A percentile compares a stretch with the other conserved stretches of the same genome.
These are phyloP conservation scores for Drosophila ezoana DNA, from an alignment of 2,888 invertebrate species.

Conservation along the genomic window DNA sequence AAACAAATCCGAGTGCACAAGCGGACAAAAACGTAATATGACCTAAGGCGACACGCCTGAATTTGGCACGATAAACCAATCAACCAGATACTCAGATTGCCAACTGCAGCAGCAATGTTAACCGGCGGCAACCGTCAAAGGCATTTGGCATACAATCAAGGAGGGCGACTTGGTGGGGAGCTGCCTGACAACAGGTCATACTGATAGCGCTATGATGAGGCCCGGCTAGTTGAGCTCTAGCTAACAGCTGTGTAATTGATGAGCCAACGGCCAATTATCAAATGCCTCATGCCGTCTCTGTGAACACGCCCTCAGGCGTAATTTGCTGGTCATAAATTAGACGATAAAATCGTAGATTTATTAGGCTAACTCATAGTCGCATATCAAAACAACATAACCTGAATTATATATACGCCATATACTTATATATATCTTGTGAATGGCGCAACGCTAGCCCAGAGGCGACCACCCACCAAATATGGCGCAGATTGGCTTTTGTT, in stretches of 20 bases:
- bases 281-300: conserved; percentile 28
- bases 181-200: conserved; percentile 31
- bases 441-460: conserved; percentile 53
- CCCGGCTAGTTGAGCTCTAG: conserved; percentile 22
- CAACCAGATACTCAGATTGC: conserved; percentile 56
- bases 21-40: conserved; percentile 56
- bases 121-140: conserved; percentile 32
- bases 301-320: conserved; percentile 34
- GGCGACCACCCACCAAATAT: conserved; percentile 55
- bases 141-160: conserved; percentile 16
- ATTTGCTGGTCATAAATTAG: conserved; percentile 45
- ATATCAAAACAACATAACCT: conserved; percentile 56
- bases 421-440: conserved; percentile 31
- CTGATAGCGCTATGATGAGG: conserved; percentile 27
- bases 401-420: conserved; percentile 35
- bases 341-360: conserved; percentile 65
- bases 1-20: conserved; percentile 38
- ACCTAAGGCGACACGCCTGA: conserved; percentile 78
- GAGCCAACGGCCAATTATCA: conserved; percentile 52
- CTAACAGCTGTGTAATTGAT: conserved; percentile 43
- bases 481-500: conserved; percentile 23
- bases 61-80: conserved; percentile 82
- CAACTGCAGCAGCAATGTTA: conserved; percentile 40
- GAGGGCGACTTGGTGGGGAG: neutral
- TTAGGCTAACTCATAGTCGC: conserved; percentile 32